Evolutionary conservation across 2,113 vertebrate genomes (phyloP).

Genomic region (Atrichornis clamosus): DNA sequence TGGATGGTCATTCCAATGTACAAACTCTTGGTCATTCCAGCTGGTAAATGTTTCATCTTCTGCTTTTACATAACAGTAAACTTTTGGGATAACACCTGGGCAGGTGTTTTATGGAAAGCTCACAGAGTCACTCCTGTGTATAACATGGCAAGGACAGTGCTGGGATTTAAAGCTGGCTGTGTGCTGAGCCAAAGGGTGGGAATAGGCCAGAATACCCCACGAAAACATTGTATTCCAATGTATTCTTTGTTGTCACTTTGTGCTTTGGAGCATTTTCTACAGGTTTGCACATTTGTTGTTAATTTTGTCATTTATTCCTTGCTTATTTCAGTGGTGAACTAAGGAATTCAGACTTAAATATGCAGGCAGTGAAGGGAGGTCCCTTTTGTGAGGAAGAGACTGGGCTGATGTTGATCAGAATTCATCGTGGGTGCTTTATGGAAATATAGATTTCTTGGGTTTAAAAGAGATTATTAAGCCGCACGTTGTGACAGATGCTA

Average conservation of each 20-base stretch:
- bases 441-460: conserved; percentile 61
- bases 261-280: background rate
- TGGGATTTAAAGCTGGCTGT: background rate
- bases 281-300: conserved; percentile 4
- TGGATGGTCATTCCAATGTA: fast-evolving
- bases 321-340: background rate
- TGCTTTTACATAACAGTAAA: fast-evolving
- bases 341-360: background rate
- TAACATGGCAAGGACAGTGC: background rate
- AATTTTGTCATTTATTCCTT: conserved; percentile 36
- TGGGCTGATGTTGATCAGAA: conserved; percentile 63
- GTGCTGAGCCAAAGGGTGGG: background rate
- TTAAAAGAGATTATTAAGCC: conserved; percentile 59
- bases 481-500: conserved; percentile 61
- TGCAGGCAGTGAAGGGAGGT: background rate
- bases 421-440: conserved; percentile 55
- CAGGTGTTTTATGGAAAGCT: background rate
- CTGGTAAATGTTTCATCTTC: background rate
- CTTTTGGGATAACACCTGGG: background rate
- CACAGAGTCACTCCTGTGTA: background rate
- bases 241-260: background rate
- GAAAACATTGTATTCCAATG: background rate
- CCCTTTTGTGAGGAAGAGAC: conserved; percentile 33
- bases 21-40: fast-evolving
- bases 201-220: background rate